These are phyloP conservation scores for Brenthis daphne DNA, from an alignment of 2,888 invertebrate genomes.

Conservation along the genomic window DNA sequence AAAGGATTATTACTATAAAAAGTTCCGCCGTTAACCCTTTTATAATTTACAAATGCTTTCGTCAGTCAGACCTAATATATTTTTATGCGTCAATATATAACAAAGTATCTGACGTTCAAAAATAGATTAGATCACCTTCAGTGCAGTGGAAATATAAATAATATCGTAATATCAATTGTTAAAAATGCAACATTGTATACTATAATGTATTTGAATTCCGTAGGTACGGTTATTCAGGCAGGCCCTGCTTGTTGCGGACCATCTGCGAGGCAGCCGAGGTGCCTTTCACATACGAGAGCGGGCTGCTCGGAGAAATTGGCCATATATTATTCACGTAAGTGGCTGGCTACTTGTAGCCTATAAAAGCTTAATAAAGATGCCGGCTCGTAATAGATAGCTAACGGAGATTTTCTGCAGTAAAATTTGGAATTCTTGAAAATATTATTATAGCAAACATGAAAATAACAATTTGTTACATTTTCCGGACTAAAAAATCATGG, in stretches of 20 bases:
- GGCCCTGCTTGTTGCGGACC: conserved; percentile 87
- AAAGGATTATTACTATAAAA: too few relatives aligned
- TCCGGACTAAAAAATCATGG: too few relatives aligned
- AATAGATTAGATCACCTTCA: too few relatives aligned
- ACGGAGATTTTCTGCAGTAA: conserved; percentile 32
- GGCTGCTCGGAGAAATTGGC: conserved; percentile 88
- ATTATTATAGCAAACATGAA: conserved; percentile 8
- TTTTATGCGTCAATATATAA: too few relatives aligned
- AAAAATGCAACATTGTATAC: neutral
- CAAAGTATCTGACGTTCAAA: too few relatives aligned
- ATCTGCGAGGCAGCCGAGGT: conserved; percentile 89
- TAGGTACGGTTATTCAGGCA: conserved; percentile 85
- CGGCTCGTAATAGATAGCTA: conserved; percentile 30
- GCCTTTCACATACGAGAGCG: conserved; percentile 86
- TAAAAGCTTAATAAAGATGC: conserved; percentile 39
- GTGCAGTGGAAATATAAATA: too few relatives aligned
- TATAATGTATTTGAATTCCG: conserved; percentile 44
- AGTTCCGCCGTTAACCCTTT: too few relatives aligned
- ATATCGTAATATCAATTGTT: too few relatives aligned
- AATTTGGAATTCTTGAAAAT: conserved; percentile 19
- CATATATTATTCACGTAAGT: conserved; percentile 89
- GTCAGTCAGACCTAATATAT: too few relatives aligned
- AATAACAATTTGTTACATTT: neutral
- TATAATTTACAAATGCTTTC: too few relatives aligned
- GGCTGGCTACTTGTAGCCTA: conserved; percentile 60